Conservation (phyloP, 2,888 invertebrate genomes). For the Phaedon cochleariae region DNA sequence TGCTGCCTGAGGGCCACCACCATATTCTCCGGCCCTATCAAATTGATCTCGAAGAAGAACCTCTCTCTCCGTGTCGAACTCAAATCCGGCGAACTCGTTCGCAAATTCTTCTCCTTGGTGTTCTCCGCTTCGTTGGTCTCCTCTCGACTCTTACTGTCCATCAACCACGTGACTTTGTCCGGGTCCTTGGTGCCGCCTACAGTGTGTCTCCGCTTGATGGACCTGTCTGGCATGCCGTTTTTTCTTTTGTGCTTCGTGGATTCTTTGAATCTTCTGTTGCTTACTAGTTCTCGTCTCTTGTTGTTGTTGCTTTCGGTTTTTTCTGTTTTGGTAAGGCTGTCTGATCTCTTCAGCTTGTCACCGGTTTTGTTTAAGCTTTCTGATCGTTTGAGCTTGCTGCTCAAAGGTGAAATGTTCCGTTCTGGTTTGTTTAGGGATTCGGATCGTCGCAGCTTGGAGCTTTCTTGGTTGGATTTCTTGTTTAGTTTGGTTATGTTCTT, state of each 20-base stretch:
- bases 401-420: constrained; percentile 60
- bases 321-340: constrained; percentile 75
- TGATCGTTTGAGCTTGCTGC: constrained; percentile 67
- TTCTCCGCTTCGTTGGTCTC: constrained; percentile 56
- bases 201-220: constrained; percentile 89
- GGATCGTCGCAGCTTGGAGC: constrained; percentile 67
- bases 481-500: constrained; percentile 51
- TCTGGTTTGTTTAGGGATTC: constrained; percentile 71
- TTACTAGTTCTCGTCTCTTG: constrained; percentile 70
- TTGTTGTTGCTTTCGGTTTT: constrained; percentile 83
- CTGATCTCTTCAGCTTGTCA: constrained; percentile 67
- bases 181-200: constrained; percentile 94
- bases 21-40: constrained; percentile 65
- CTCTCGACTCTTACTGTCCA: constrained; percentile 65
- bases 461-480: constrained; percentile 46
- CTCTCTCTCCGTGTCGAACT: constrained; percentile 61
- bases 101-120: constrained; percentile 65
- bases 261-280: constrained; percentile 62
- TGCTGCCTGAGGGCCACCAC: constrained; percentile 63
- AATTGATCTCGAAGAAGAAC: constrained; percentile 65
- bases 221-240: constrained; percentile 81
- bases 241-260: constrained; percentile 76
- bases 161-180: constrained; percentile 68
- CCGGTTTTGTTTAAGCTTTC: constrained; percentile 69
- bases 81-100: constrained; percentile 71